Evolutionary conservation across 2,113 vertebrate species (phyloP).

Genomic region (Rafetus swinhoei): DNA sequence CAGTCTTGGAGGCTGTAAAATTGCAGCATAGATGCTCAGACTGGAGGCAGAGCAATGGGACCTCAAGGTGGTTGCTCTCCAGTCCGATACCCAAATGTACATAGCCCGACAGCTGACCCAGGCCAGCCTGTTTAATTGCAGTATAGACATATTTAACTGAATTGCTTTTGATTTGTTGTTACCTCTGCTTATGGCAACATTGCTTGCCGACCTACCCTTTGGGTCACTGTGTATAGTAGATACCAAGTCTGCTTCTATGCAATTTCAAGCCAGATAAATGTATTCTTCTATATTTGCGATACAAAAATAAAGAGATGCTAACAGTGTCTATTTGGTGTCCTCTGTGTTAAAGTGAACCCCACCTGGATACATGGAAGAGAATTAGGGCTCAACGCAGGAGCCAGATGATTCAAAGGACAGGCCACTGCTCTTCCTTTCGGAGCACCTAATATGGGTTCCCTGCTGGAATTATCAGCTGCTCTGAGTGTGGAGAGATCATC

Average conservation of each 20-base stretch:
- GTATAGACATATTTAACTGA: background rate
- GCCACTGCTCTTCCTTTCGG: background rate
- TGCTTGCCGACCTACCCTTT: conserved; percentile 8
- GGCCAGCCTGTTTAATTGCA: background rate
- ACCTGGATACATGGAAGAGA: background rate
- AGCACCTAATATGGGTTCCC: background rate
- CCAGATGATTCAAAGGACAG: background rate
- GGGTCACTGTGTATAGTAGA: background rate
- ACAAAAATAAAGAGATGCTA: conserved; percentile 74
- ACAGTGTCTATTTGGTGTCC: background rate
- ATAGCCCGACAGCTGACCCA: background rate
- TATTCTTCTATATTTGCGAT: conserved; percentile 66
- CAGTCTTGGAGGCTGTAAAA: background rate
- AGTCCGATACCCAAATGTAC: background rate
- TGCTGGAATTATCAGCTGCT: background rate
- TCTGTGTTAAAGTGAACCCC: background rate
- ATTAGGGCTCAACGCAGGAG: background rate
- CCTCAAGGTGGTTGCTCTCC: background rate
- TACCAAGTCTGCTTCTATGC: conserved; percentile 70
- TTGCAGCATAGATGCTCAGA: background rate
- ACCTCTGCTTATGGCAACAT: background rate
- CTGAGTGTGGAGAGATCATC: background rate
- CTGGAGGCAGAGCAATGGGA: background rate
- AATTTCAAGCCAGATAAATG: conserved; percentile 68
- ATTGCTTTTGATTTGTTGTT: background rate